phyloP scores from a whole-genome alignment of 2,113 vertebrate genomes.

The Pterocles burchelli region DNA sequence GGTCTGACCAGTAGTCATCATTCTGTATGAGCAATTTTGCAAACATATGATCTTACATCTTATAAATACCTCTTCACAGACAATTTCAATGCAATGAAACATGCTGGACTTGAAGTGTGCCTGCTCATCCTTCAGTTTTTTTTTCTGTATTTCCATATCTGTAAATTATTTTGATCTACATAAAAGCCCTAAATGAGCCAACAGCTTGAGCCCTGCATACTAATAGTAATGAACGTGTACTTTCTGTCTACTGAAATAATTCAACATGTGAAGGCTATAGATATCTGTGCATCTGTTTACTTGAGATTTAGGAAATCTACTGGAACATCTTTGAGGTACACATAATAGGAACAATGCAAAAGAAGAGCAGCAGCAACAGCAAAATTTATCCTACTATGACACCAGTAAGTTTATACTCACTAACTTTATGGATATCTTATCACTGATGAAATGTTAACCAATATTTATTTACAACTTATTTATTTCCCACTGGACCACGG shows the following conservation, averaged over 20 bases:
- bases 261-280: not conserved
- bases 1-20: not conserved
- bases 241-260: not conserved
- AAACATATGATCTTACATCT: not conserved
- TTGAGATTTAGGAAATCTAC: not conserved
- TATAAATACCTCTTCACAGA: not conserved
- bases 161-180: not conserved
- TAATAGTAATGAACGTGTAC: not conserved
- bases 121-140: not conserved
- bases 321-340: not conserved
- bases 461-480: not conserved
- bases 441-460: not conserved
- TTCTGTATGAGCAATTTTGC: not conserved
- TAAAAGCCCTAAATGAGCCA: not conserved
- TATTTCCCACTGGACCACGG: not conserved
- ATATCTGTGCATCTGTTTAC: not conserved
- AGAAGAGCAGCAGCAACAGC: not conserved
- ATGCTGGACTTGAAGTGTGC: not conserved
- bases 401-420: not conserved
- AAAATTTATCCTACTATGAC: not conserved
- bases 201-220: not conserved
- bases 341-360: not conserved
- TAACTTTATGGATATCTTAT: not conserved
- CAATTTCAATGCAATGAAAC: not conserved
- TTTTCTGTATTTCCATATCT: not conserved